Base-by-base conservation (phyloP, 1,140 invertebrate species). In the Orchesella cincta region DNA sequence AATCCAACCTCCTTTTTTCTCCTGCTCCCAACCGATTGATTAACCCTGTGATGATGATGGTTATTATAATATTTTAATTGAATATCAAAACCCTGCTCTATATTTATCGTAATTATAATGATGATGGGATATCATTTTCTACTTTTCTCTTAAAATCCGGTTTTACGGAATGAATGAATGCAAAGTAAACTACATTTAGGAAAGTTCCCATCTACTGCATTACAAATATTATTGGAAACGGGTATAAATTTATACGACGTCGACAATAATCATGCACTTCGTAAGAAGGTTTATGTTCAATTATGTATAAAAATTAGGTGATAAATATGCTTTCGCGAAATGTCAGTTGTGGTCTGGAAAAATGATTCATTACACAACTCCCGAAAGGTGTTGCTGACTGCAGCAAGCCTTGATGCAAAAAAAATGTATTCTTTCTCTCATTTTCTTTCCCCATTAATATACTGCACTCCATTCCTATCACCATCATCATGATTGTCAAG, bases 31-130 rank as follows among this genome's bases (percentile, higher is more conserved):
- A 33, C 39, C 62, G 31, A 67, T 67, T 67, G 62, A 67, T 67
- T 67, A 67, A 33, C 26, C 31, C n/a, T 31, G 31, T 12, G 3
- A 31, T 67, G 62, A 67, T 67, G 62, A 67, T n/a, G 52, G 52
- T 57, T 14, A 33, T 67, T 67, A 67, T 67, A 31, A 67, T 67
- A 33, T 67, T 67, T 31, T 67, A 67, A 67, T 67, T 67, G 62
- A 67, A 67, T 67, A 67, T 31, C 28, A 67, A 33, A 67, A 23
- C 2, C 1, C 28, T 14, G 14, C 26, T 67, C 29, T 67, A 67
- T 67, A 67, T 33, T 67, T 67, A 67, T 31, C 62, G 29, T 67
- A 31, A 67, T 67, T 67, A 67, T 23, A n/a, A 18, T 67, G 62
- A 67, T 67, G 62, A 67, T 67, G 62, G 8, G 39, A 46, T 46